Evolutionary conservation across 2,888 invertebrate genomes (phyloP), one percentile per base, ranked within the genome.

Genomic region (Odontomyia ornata): DNA sequence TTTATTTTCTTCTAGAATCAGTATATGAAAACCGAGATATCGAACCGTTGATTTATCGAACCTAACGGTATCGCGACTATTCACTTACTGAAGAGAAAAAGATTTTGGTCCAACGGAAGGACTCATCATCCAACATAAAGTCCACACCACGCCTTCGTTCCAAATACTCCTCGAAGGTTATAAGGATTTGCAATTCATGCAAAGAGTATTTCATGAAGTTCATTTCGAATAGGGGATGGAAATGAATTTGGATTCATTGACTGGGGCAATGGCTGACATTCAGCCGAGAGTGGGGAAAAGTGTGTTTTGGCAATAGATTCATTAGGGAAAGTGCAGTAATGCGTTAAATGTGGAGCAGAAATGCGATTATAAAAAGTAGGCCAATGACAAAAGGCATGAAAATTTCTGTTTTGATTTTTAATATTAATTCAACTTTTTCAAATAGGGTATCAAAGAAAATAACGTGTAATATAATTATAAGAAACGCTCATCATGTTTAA

Each of bases 111-210:
- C 71, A 47, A 15, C 71, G 25, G 57, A 72, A 72, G 57, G 30
- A 18, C 30, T 72, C 72, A 57, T 43, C 72, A 30, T 71, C 71
- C 67, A 67, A 23, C 15, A 23, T 43, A 15, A 69, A 69, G 27
- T 69, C 69, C 69, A 46, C 69, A 69, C 69, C 69, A 69, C 69
- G 69, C 69, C 69, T 69, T 69, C 69, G 47, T 5, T 28, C 30
- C 23, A 30, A 28, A 64, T 28, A n/a, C 30, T 2, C 13, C 18
- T 27, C 21, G 25, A 47, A 47, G 9, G 47, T 25, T 69, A 23
- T 15, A 25, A 25, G 69, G 13, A 25, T 25, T 47, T 47, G 25
- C 9, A 1, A 69, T 25, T 46, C 69, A 47, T 25, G 65, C 30
- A 18, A 46, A 27, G 18, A 23, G n/a, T 36, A 4, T 5, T 13